Conservation (phyloP, 2,797 vertebrate species). For the Darevskia nairensis region DNA sequence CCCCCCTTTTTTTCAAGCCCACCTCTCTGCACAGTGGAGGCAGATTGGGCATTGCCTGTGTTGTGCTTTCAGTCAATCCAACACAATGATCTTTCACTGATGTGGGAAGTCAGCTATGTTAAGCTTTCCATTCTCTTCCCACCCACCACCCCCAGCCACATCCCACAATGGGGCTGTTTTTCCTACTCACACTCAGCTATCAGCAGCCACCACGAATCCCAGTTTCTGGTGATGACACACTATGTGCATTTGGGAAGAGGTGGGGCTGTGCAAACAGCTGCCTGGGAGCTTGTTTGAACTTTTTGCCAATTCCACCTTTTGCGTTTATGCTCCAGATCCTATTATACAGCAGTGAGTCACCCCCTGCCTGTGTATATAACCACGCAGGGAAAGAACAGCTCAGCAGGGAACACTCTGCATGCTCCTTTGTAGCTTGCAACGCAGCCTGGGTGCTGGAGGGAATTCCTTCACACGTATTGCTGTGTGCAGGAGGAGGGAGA, state of each 20-base stretch:
- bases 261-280: not conserved
- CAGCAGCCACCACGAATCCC: not conserved
- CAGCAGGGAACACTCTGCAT: not conserved
- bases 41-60: not conserved
- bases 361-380: not conserved
- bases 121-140: not conserved
- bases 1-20: not conserved
- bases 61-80: not conserved
- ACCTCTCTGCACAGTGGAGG: not conserved
- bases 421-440: not conserved
- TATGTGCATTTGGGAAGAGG: not conserved
- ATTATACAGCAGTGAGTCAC: not conserved
- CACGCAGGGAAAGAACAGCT: not conserved
- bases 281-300: not conserved
- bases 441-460: no score
- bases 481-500: not conserved
- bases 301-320: not conserved
- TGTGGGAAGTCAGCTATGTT: not conserved
- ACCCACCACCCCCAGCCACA: no score
- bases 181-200: constrained; percentile 15
- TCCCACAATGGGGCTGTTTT: not conserved
- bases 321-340: not conserved
- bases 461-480: constrained; percentile 6
- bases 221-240: not conserved
- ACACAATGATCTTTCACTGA: not conserved